Base-by-base conservation (phyloP, 2,888 invertebrate species). In the Tortricodes alternella region DNA sequence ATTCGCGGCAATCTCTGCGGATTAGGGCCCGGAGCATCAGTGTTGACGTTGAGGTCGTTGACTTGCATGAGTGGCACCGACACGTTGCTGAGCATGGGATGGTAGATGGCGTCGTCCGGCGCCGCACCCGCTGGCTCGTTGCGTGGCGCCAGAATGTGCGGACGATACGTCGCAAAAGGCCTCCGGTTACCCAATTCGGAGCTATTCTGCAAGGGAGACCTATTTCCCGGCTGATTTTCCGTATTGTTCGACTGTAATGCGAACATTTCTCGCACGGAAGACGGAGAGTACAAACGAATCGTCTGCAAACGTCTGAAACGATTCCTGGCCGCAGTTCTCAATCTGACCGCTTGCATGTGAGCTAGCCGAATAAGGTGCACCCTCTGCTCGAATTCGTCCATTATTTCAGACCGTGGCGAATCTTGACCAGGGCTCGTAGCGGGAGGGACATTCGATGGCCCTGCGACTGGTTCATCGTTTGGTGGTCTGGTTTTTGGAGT, bases 61-160 rank as follows among this genome's bases (percentile, higher is more conserved):
- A 94, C 92, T 64, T 92, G 93, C 66, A 94, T 92, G 8, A 92
- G 77, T 1, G 93, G 93, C 66, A 93, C 87, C 1, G 76, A 75
- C 0, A 83, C 82, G 55, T 81, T 83, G 63, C 81, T 81, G 19
- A 86, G 65, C 16, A 83, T 76, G 1, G 83, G 76, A 56, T 81
- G 82, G 59, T 80, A 78, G 32, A 76, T 78, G 3, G 70, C 68
- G 13, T 71, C 63, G 34, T 75, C 78, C 3, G 76, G 77, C 2
- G 67, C 46, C 1, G 16, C 69, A 59, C 60, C 65, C 11, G 65
- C 61, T 32, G 63, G 62, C 44, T 71, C 74, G 46, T 66, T 64
- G n/a, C 76, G 71, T n/a, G 76, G 67, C 2, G 76, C 68, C 13
- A 81, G 59, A 15, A 83, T 70, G 23, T 76, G 76, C 3, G 81